Conservation (phyloP, 2,113 vertebrate genomes). For the Hemicordylus capensis region DNA sequence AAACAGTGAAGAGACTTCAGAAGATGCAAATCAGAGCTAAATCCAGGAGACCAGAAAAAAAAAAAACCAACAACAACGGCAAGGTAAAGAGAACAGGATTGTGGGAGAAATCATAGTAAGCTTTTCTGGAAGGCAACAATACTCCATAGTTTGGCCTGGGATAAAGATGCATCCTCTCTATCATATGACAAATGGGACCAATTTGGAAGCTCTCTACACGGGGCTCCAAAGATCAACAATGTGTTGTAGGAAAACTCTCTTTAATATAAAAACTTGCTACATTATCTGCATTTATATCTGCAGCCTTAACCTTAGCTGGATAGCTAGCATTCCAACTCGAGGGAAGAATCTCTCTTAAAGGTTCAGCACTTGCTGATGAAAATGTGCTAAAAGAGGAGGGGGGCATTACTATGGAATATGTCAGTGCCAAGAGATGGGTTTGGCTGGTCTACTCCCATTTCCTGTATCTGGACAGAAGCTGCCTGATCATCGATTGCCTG, state of each 20-base stretch:
- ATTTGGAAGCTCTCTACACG: constrained; percentile 34
- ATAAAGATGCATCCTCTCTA: constrained; percentile 36
- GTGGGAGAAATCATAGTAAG: constrained; percentile 48
- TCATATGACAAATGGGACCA: constrained; percentile 46
- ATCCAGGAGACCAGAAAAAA: constrained; percentile 32
- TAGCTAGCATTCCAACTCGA: too few relatives aligned
- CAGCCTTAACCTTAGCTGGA: neutral
- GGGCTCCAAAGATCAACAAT: neutral
- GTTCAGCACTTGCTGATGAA: too few relatives aligned
- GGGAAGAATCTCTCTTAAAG: too few relatives aligned
- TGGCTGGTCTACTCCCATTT: too few relatives aligned
- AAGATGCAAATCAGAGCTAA: constrained; percentile 42
- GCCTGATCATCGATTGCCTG: too few relatives aligned
- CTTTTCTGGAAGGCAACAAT: constrained; percentile 38
- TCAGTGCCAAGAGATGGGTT: too few relatives aligned
- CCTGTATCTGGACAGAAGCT: too few relatives aligned
- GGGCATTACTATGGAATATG: too few relatives aligned
- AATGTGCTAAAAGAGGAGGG: too few relatives aligned
- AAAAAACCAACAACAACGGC: neutral
- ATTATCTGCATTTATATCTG: neutral
- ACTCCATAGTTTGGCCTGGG: constrained; percentile 43
- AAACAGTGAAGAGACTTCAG: constrained; percentile 43
- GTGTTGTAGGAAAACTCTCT: neutral
- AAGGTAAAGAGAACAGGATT: constrained; percentile 52
- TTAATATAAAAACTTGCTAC: too few relatives aligned